Evolutionary conservation across 2,797 vertebrate species (phyloP).

Genomic region (Trematomus bernacchii): DNA sequence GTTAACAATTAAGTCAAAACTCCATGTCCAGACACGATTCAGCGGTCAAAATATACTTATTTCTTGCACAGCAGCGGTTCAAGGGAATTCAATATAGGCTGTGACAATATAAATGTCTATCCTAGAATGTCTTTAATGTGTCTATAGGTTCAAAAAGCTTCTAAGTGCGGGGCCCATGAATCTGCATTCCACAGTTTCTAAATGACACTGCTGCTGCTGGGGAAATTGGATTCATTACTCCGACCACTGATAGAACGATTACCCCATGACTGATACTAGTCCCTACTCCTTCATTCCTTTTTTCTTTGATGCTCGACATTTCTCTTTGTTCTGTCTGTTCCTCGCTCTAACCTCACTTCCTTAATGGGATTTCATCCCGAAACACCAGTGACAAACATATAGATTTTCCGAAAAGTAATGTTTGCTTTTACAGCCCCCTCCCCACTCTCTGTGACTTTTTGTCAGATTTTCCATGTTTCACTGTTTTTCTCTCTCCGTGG

Average conservation of each 20-base stretch:
- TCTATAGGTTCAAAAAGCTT: conserved; percentile 54
- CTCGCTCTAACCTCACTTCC: conserved; percentile 49
- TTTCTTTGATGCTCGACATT: conserved; percentile 54
- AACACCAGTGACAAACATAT: conserved; percentile 49
- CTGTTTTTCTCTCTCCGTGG: conserved; percentile 3
- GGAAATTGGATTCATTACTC: conserved; percentile 80
- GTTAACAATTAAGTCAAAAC: conserved; percentile 25
- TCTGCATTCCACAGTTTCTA: conserved; percentile 70
- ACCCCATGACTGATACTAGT: conserved; percentile 67
- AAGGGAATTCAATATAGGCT: conserved; percentile 51
- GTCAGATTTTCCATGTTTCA: conserved; percentile 5
- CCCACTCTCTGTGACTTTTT: background rate
- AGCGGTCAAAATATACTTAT: conserved; percentile 26
- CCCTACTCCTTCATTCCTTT: conserved; percentile 57
- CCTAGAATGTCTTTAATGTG: conserved; percentile 59
- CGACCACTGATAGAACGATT: conserved; percentile 73
- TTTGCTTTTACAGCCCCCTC: conserved; percentile 56
- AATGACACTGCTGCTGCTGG: conserved; percentile 60
- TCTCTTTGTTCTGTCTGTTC: conserved; percentile 47
- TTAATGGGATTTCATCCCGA: conserved; percentile 58
- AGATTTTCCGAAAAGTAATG: conserved; percentile 49
- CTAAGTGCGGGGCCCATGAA: conserved; percentile 49
- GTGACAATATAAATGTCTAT: conserved; percentile 69
- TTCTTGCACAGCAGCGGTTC: conserved; percentile 35
- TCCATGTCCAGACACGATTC: conserved; percentile 11